Evolutionary conservation across 2,113 vertebrate species (phyloP), one percentile per base, ranked within the genome.

Genomic region (Ictalurus furcatus): DNA sequence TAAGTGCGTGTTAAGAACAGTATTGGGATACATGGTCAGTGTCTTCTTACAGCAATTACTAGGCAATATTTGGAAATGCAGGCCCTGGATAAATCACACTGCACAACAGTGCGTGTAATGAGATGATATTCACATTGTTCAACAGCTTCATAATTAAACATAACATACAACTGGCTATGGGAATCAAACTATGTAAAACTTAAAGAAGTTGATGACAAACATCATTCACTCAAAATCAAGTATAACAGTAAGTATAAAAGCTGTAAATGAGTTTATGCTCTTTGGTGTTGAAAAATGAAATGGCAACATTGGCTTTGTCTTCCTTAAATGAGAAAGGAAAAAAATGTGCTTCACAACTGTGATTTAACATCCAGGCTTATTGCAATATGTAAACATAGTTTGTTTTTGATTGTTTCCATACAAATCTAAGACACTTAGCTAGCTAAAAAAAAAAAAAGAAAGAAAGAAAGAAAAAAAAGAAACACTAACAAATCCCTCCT

Each of bases 371-470:
- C 73, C 80, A 83, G 59, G 74, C 69, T 74, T 87, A 80, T 86
- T 92, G 67, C 82, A 59, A 71, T 85, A 71, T 86, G 87, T 93
- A 89, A 87, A 90, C 73, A 80, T 87, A n/a, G 63, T 58, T 63
- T 52, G 44, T 52, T 89, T 90, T 90, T 89, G 92, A 94, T 94
- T 93, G 92, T 92, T 94, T 92, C 84, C 23, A 65, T 90, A 89
- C 87, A 91, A 81, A 92, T 91, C 88, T 91, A 92, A 93, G 92
- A 94, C 93, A 93, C 88, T 92, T 92, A 61, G 54, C 91, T 89
- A 83, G 85, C 90, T 89, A 83, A 89, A 58, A 90, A 78, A 83
- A 40, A 34, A 90, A 28, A 58, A 3, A 25, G 3, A 89, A 63
- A 44, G 40, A 44, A 44, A 44, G 40, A 86, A 84, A 84, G 73